Evolutionary conservation across 2,888 invertebrate genomes (phyloP), one percentile per base, ranked within the genome.

Genomic region (Leptinotarsa haldemani): DNA sequence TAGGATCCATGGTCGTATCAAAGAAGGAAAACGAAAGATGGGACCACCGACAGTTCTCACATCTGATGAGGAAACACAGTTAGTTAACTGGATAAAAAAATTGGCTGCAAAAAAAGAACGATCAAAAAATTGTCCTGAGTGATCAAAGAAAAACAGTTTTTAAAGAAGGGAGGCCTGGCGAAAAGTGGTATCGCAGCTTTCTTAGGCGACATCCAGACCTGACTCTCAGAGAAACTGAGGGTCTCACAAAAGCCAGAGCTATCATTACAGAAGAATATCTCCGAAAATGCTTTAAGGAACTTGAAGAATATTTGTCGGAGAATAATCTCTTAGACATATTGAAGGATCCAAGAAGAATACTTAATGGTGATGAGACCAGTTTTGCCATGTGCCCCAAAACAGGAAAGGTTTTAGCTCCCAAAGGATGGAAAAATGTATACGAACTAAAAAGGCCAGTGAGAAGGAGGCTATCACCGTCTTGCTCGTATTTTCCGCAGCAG

Each of bases 401-500:
- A 79, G 73, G 73, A 15, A 73, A 75, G 63, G 73, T 75, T 48
- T 76, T 82, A 70, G 79, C 78, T 48, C 63, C 73, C 46, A 82
- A 79, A 78, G 82, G 80, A 20, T 72, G 73, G 13, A 80, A 75
- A 75, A 83, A 83, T 76, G 77, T 82, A 52, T 82, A 82, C 71
- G 77, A 53, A 20, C 68, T 82, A 16, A 80, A 82, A 47, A 71
- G 58, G 75, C 74, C 69, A 74, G 79, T 72, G 58, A 77, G 30
- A 82, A 82, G 75, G 78, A 81, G 69, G 77, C 72, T 53, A 74
- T 82, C 64, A 82, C 80, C 15, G 82, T 82, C 3, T 80, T 82
- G 80, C 81, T 82, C 65, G 79, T 79, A 22, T 81, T 82, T 65
- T 80, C 80, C 50, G 82, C 81, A 72, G 70, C 69, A 70, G 82